A percentile compares a stretch with the other conserved stretches of the same genome.
phyloP scores from a whole-genome alignment of 2,797 vertebrate genomes.

The Rhabdophis nuchalis region DNA sequence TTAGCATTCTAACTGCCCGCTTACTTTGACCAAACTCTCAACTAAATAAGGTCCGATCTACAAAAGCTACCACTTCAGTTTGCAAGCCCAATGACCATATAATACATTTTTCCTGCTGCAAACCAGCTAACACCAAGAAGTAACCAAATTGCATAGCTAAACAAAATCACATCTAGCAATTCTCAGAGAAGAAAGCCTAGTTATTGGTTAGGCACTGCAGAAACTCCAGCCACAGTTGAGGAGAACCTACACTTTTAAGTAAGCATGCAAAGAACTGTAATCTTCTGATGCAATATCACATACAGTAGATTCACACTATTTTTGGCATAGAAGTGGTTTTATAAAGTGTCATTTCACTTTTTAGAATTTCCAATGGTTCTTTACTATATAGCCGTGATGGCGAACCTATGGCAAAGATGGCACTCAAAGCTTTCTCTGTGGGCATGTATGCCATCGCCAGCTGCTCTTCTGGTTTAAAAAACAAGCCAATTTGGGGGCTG shows the following conservation, averaged over 20 bases:
- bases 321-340: not conserved
- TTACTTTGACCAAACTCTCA: not conserved
- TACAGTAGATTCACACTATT: not conserved
- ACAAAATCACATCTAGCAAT: not conserved
- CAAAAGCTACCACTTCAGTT: not conserved
- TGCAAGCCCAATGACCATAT: not conserved
- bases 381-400: slow-evolving; percentile 80
- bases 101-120: not conserved
- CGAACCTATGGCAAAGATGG: too few relatives aligned
- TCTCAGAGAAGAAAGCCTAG: not conserved
- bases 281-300: not conserved
- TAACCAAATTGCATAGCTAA: not conserved
- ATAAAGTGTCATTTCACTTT: slow-evolving; percentile 68
- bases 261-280: not conserved
- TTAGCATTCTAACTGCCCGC: not conserved
- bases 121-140: not conserved
- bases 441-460: too few relatives aligned
- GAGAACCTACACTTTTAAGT: not conserved
- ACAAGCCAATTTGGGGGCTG: too few relatives aligned
- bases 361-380: slow-evolving; percentile 87
- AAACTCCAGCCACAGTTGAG: not conserved
- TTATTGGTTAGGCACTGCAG: not conserved
- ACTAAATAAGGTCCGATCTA: not conserved
- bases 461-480: too few relatives aligned
- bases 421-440: too few relatives aligned